A percentile compares a stretch with the other conserved stretches of the same genome.
Evolutionary conservation across 2,113 vertebrate genomes (phyloP).

Genomic region (Climacteris rufus): DNA sequence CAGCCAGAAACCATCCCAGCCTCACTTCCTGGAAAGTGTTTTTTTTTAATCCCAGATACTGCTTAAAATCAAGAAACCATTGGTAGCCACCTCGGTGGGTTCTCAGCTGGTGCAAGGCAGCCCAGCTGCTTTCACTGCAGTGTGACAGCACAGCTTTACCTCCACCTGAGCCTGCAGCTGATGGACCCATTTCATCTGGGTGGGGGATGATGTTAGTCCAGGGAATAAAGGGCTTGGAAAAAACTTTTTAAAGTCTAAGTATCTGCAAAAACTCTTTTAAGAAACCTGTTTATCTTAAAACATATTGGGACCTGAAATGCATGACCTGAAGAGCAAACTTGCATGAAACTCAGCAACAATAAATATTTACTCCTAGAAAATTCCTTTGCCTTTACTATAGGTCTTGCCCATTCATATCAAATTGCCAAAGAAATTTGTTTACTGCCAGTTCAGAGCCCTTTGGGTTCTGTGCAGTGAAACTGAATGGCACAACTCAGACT

Average conservation of each 20-base stretch:
- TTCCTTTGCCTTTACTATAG: background rate
- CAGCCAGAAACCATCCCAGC: background rate
- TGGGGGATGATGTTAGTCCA: background rate
- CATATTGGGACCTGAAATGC: background rate
- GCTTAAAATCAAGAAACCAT: background rate
- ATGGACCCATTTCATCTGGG: background rate
- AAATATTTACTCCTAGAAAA: background rate
- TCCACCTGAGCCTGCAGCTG: background rate
- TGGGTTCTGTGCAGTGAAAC: background rate
- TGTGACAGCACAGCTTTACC: background rate
- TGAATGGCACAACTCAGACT: background rate
- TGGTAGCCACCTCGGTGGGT: background rate
- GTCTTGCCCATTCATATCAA: background rate
- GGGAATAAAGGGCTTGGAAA: background rate
- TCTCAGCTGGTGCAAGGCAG: slow-evolving; percentile 7
- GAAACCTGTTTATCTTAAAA: background rate
- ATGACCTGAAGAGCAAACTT: background rate
- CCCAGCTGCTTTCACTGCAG: background rate
- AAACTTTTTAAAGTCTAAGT: background rate
- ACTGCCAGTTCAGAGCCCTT: background rate
- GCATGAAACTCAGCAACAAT: background rate
- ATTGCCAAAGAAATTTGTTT: background rate
- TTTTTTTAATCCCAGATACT: background rate
- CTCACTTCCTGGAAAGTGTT: background rate
- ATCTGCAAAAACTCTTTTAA: background rate